Conservation (phyloP, 2,113 vertebrate genomes). For the Mesitornis unicolor region DNA sequence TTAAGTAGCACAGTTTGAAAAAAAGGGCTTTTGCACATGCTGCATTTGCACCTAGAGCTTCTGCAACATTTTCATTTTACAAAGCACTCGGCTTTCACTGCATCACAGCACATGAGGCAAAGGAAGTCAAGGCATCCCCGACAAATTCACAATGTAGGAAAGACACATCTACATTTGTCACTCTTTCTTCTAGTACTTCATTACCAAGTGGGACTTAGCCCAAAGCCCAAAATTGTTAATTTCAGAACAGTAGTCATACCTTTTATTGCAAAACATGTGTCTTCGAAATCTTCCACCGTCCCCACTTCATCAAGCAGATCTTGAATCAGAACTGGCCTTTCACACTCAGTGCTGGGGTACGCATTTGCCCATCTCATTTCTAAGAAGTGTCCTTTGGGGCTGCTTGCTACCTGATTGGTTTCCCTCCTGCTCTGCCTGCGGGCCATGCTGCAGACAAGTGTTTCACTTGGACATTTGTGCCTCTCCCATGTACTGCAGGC, state of each 20-base stretch:
- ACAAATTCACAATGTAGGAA: not conserved
- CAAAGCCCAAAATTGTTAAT: not conserved
- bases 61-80: not conserved
- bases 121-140: not conserved
- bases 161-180: not conserved
- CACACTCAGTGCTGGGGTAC: accelerated
- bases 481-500: not conserved
- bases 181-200: not conserved
- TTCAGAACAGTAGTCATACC: not conserved
- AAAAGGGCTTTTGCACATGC: not conserved
- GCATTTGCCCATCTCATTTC: not conserved
- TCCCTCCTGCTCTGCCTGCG: not conserved
- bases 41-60: conserved; percentile 34
- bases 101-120: accelerated
- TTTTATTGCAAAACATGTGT: not conserved
- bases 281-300: not conserved
- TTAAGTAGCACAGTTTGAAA: conserved; percentile 36
- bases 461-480: not conserved
- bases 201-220: not conserved
- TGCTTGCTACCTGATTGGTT: not conserved
- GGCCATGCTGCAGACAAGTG: not conserved
- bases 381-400: not conserved
- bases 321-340: not conserved
- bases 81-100: accelerated
- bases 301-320: not conserved